Conservation (phyloP, 2,888 invertebrate genomes). For the Chloromyia formosa region DNA sequence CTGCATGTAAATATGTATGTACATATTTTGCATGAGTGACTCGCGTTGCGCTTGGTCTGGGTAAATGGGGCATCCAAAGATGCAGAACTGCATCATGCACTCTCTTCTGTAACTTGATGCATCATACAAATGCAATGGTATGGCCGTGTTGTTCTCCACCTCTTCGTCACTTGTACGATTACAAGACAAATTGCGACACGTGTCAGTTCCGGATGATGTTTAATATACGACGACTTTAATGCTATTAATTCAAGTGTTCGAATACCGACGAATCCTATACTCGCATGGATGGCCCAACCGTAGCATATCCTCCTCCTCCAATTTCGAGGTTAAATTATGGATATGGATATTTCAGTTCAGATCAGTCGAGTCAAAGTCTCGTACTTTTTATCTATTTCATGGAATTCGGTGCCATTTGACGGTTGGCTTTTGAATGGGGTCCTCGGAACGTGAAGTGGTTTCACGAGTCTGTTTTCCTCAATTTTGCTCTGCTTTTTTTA, state of each 20-base stretch:
- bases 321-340: no score
- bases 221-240: constrained; percentile 6
- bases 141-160: background rate
- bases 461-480: background rate
- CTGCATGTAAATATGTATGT: background rate
- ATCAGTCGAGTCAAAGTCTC: constrained; percentile 18
- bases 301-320: constrained; percentile 6
- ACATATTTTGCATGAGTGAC: constrained; percentile 3
- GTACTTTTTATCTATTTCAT: constrained; percentile 30
- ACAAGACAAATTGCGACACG: constrained; percentile 43
- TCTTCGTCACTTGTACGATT: background rate
- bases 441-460: constrained; percentile 9
- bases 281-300: no score
- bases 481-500: constrained; percentile 9
- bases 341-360: background rate
- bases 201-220: constrained; percentile 33
- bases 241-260: constrained; percentile 42
- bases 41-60: constrained; percentile 2
- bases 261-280: no score
- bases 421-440: constrained; percentile 19
- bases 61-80: no score
- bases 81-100: background rate
- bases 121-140: constrained; percentile 15
- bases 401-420: constrained; percentile 29
- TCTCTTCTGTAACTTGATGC: background rate